These are phyloP conservation scores for Drosophila guanche DNA, from an alignment of 1,140 invertebrate genomes.

Conservation along the genomic window DNA sequence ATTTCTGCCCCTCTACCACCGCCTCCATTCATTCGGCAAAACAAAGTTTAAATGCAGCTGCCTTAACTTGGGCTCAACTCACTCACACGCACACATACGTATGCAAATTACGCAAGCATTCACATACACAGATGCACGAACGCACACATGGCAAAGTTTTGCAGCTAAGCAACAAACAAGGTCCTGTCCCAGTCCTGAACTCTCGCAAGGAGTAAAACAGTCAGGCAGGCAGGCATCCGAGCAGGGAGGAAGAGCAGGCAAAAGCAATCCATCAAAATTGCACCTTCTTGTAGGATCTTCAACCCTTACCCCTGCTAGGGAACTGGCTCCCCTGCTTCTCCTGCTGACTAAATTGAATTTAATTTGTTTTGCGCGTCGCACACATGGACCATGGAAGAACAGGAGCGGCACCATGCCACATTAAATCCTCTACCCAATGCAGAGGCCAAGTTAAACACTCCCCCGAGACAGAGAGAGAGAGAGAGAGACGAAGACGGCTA, in stretches of 20 bases:
- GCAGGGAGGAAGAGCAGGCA: conserved; percentile 26
- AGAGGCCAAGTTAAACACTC: conserved; percentile 72
- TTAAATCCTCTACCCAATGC: conserved; percentile 60
- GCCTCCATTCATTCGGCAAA: conserved; percentile 34
- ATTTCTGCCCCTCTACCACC: neutral
- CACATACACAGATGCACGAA: conserved; percentile 13
- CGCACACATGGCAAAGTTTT: conserved; percentile 68
- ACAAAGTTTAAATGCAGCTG: conserved; percentile 79
- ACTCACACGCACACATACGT: conserved; percentile 28
- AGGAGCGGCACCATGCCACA: conserved; percentile 21
- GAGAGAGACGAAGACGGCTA: conserved; percentile 44
- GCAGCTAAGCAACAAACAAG: conserved; percentile 82
- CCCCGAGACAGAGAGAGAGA: conserved; percentile 45
- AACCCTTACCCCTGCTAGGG: neutral
- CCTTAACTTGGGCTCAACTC: conserved; percentile 68
- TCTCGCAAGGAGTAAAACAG: conserved; percentile 26
- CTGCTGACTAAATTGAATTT: conserved; percentile 80
- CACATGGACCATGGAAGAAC: conserved; percentile 41
- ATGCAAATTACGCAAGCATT: conserved; percentile 28
- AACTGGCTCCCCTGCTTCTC: conserved; percentile 19
- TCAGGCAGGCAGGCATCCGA: conserved; percentile 40
- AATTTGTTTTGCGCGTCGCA: conserved; percentile 80
- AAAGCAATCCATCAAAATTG: conserved; percentile 83
- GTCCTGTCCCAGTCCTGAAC: conserved; percentile 46
- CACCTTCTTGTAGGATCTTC: conserved; percentile 75